Percentiles rank a stretch among this genome's conserved stretches.
phyloP scores from a whole-genome alignment of 2,888 invertebrate genomes.

The Drosophila multiciliata region DNA sequence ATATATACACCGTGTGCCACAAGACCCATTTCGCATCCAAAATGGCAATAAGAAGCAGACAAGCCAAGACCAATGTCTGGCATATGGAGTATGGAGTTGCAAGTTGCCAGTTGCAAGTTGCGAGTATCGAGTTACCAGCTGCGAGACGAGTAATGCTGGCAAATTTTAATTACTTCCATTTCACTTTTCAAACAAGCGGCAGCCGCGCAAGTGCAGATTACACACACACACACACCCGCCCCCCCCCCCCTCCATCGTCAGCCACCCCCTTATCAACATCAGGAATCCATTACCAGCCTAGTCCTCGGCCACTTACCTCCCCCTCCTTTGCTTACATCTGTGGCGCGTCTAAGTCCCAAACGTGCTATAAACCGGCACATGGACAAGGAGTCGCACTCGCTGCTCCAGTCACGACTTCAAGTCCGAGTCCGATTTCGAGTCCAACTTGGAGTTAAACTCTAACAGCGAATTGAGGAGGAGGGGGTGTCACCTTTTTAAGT shows the following conservation, averaged over 20 bases:
- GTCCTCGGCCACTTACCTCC: background rate
- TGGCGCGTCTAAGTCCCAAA: slow-evolving; percentile 45
- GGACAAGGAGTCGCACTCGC: slow-evolving; percentile 37
- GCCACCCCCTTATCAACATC: background rate
- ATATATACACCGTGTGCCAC: background rate
- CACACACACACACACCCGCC: background rate
- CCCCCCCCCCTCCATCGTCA: too few species aligned
- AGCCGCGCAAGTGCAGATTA: slow-evolving; percentile 69
- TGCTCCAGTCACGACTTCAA: slow-evolving; percentile 29
- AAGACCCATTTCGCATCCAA: background rate
- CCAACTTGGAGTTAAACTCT: slow-evolving; percentile 1
- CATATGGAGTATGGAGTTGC: slow-evolving; percentile 35
- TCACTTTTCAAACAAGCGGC: slow-evolving; percentile 64
- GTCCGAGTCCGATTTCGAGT: slow-evolving; percentile 21
- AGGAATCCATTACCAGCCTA: background rate
- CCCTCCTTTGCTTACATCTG: background rate
- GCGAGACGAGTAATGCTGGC: slow-evolving; percentile 53
- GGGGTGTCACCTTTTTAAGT: slow-evolving; percentile 64
- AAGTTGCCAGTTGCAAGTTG: slow-evolving; percentile 47
- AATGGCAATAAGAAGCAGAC: background rate
- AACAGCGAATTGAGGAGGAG: background rate
- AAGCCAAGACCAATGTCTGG: slow-evolving; percentile 34
- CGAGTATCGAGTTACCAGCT: slow-evolving; percentile 22
- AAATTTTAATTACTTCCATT: slow-evolving; percentile 78
- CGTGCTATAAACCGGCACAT: slow-evolving; percentile 71